Evolutionary conservation across 1,140 invertebrate genomes (phyloP), one percentile per base, ranked within the genome.

Genomic region (Leptoteleia sp.): DNA sequence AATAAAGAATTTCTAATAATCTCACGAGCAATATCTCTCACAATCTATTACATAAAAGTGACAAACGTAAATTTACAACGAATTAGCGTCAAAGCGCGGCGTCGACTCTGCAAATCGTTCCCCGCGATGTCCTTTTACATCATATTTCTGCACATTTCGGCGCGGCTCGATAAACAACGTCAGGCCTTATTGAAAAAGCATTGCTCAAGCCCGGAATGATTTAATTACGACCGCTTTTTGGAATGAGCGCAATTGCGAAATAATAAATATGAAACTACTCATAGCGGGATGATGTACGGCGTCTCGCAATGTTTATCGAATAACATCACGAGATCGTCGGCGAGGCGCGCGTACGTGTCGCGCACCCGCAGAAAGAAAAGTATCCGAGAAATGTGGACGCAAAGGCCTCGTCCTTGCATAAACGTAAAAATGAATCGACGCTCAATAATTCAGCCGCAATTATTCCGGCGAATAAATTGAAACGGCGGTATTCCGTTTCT

Each of bases 341-440:
- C 33, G 40, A 72, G 72, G 71, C 62, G 77, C 62, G 65, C 65
- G 76, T 76, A 76, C 57, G 61, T 75, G 75, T 79, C 43, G 48
- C 64, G 22, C 8, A 59, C 40, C 55, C 52, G 54, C 62, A 68
- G 76, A 55, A 61, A 72, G 61, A 79, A 79, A 73, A 79, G 50
- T 65, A 76, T 76, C 64, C 61, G 71, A 80, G 71, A 67, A 80
- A 75, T 71, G 71, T 75, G 67, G 33, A 65, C 61, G 59, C 73
- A n/a, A 25, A 57, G 57, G 33, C 29, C 59, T 55, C 52, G 76
- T 67, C 62, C 76, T 79, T 72, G 76, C 61, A 22, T 12, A 33
- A 15, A 22, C 31, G 7, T 54, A 67, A 55, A 65, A 77, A 70
- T 48, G 12, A 45, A 57, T 9, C 27, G 42, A 17, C 3, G 19